phyloP scores from a whole-genome alignment of 1,140 invertebrate species.

The Trinorchestia longiramus region DNA sequence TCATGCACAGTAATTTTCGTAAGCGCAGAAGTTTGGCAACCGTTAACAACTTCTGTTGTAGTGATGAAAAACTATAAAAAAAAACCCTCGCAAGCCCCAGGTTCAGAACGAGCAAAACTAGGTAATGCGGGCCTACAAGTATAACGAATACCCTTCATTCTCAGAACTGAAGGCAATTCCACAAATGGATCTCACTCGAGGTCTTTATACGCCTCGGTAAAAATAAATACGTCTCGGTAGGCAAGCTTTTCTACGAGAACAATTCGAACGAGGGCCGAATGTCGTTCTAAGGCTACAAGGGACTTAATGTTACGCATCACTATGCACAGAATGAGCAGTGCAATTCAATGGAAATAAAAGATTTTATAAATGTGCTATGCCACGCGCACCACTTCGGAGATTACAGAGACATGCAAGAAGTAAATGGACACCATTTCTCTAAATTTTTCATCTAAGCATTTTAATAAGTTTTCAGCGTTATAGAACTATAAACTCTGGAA shows the following conservation, averaged over 20 bases:
- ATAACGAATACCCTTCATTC: slow-evolving; percentile 30
- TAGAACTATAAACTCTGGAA: no score
- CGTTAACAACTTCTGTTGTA: neutral
- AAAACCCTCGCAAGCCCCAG: neutral
- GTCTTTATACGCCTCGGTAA: slow-evolving; percentile 25
- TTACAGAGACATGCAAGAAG: no score
- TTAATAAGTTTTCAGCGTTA: no score
- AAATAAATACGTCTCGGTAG: slow-evolving; percentile 23
- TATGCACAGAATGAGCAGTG: neutral
- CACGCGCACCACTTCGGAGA: neutral
- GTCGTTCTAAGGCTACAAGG: neutral
- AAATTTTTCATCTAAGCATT: no score
- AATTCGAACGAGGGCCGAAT: neutral
- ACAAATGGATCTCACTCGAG: slow-evolving; percentile 29
- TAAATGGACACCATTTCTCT: no score
- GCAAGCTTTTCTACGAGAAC: neutral
- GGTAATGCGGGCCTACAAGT: slow-evolving; percentile 2
- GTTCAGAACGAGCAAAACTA: neutral
- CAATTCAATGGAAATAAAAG: neutral
- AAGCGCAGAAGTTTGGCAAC: neutral
- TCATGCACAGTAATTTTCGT: neutral
- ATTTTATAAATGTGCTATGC: neutral
- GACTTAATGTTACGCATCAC: neutral
- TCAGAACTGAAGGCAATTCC: slow-evolving; percentile 26
- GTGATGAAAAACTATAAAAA: neutral